Evolutionary conservation across 1,140 invertebrate genomes (phyloP).

Genomic region (Hyposmocoma kahamanoa): DNA sequence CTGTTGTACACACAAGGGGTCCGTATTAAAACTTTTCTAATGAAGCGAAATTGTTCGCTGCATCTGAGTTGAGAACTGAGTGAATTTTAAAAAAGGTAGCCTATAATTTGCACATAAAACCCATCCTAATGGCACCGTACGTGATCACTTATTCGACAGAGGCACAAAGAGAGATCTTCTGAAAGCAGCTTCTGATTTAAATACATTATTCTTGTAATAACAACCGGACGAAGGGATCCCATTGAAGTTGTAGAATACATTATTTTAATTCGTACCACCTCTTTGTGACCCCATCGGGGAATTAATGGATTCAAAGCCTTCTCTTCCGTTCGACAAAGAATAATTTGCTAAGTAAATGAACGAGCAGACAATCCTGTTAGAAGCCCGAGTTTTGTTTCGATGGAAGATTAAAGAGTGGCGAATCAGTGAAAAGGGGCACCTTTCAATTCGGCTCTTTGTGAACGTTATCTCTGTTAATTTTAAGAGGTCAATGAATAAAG

Average conservation of each 20-base stretch:
- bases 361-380: constrained; percentile 67
- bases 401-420: constrained; percentile 68
- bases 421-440: constrained; percentile 56
- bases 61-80: constrained; percentile 37
- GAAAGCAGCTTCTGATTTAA: constrained; percentile 71
- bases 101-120: constrained; percentile 73
- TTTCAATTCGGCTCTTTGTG: constrained; percentile 56
- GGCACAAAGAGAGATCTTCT: constrained; percentile 65
- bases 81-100: constrained; percentile 63
- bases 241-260: constrained; percentile 71
- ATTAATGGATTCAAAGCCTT: constrained; percentile 72
- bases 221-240: constrained; percentile 63
- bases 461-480: constrained; percentile 65
- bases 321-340: constrained; percentile 71
- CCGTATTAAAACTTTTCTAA: constrained; percentile 50
- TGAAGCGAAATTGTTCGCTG: constrained; percentile 59
- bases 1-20: constrained; percentile 24
- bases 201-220: constrained; percentile 73
- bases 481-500: constrained; percentile 60
- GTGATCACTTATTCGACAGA: constrained; percentile 64
- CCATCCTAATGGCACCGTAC: constrained; percentile 67
- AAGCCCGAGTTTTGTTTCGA: constrained; percentile 65
- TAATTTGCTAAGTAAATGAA: constrained; percentile 73
- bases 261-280: constrained; percentile 72
- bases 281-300: constrained; percentile 67